Evolutionary conservation across 2,888 invertebrate genomes (phyloP).

Genomic region (Smittia sp.): DNA sequence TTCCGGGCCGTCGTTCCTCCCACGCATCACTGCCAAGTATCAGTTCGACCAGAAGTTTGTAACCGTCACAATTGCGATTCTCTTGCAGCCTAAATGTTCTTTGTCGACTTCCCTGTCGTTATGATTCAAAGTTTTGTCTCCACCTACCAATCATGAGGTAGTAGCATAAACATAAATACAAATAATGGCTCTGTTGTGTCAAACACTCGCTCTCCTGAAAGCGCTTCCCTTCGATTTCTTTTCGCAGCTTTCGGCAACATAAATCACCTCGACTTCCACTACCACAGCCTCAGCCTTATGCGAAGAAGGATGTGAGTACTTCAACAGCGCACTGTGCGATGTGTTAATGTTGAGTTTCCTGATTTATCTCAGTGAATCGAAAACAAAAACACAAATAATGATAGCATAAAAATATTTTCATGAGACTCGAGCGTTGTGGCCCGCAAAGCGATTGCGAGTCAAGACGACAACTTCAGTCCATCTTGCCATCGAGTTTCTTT

Average conservation of each 20-base stretch:
- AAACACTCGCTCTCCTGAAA: slow-evolving; percentile 15
- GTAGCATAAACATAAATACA: slow-evolving; percentile 27
- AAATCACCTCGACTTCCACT: not conserved
- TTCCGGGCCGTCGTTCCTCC: no score
- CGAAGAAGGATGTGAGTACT: not conserved
- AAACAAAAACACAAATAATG: slow-evolving; percentile 28
- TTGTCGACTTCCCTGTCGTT: not conserved
- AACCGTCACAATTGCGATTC: no score
- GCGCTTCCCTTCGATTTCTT: not conserved
- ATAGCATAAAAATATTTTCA: slow-evolving; percentile 19
- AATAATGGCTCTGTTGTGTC: slow-evolving; percentile 29
- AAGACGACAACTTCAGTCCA: not conserved
- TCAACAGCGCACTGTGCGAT: not conserved
- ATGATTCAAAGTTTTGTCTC: slow-evolving; percentile 16
- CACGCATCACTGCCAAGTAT: no score
- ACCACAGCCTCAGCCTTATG: not conserved
- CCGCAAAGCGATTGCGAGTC: not conserved
- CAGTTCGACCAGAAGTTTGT: no score
- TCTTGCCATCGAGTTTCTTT: not conserved
- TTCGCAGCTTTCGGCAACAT: slow-evolving; percentile 16
- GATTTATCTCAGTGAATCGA: slow-evolving; percentile 20
- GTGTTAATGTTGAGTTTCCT: slow-evolving; percentile 32
- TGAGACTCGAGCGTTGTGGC: not conserved
- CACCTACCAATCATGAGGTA: slow-evolving; percentile 31
- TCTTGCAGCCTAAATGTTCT: no score